Percentiles rank a stretch among this genome's conserved stretches.
Evolutionary conservation across 2,797 vertebrate genomes (phyloP).

Genomic region (Coranthus polyacanthus): DNA sequence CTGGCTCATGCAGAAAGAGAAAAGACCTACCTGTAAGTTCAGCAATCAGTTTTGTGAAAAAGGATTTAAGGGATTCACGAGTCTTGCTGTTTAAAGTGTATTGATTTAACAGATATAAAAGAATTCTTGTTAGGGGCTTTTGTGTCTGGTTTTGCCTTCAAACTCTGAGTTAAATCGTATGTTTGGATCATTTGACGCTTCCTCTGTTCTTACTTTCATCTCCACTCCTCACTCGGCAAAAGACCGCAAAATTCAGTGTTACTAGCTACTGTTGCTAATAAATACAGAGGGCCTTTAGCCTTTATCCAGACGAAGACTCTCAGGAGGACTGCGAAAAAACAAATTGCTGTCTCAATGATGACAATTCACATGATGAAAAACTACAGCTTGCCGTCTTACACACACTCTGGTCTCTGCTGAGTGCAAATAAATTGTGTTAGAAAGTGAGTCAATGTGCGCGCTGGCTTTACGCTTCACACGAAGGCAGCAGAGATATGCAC

Average conservation of each 20-base stretch:
- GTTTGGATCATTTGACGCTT: constrained; percentile 65
- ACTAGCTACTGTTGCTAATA: constrained; percentile 84
- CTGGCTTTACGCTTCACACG: constrained; percentile 49
- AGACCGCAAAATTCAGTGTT: constrained; percentile 68
- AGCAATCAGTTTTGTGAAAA: constrained; percentile 19
- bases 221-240: constrained; percentile 61
- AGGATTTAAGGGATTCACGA: constrained; percentile 10
- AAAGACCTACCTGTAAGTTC: constrained; percentile 26
- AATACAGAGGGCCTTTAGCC: constrained; percentile 70
- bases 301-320: constrained; percentile 69
- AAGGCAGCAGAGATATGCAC: constrained; percentile 37
- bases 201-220: constrained; percentile 64
- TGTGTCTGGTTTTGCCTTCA: constrained; percentile 75
- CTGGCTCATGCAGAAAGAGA: constrained; percentile 20
- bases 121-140: constrained; percentile 26
- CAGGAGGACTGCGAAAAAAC: constrained; percentile 61
- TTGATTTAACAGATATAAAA: constrained; percentile 21
- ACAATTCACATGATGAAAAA: constrained; percentile 67
- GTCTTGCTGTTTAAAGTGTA: constrained; percentile 24
- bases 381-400: constrained; percentile 33
- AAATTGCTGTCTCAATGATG: constrained; percentile 69
- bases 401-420: constrained; percentile 50
- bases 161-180: constrained; percentile 51
- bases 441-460: constrained; percentile 26
- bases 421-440: constrained; percentile 62